Conservation (phyloP, 2,888 invertebrate genomes). For the Onchidella celtica region DNA sequence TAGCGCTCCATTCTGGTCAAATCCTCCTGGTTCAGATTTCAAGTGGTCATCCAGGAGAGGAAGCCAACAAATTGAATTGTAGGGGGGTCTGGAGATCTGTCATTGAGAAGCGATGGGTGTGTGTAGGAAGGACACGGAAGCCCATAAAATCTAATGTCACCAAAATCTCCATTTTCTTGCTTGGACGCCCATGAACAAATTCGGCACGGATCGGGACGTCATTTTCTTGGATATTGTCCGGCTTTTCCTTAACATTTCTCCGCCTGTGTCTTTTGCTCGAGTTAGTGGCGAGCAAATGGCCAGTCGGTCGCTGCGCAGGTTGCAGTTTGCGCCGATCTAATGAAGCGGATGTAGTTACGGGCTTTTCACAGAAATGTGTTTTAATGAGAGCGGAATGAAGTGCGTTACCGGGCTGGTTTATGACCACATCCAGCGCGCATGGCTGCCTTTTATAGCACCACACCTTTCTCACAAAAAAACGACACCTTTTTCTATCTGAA, state of each 20-base stretch:
- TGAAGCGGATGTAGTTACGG: too few relatives aligned
- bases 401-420: neutral
- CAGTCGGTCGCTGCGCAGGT: neutral
- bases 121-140: too few relatives aligned
- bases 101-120: neutral
- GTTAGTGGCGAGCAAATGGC: too few relatives aligned
- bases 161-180: neutral
- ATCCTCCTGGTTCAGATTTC: neutral
- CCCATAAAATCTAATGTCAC: slow-evolving; percentile 11
- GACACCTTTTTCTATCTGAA: neutral
- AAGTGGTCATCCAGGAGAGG: neutral
- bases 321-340: neutral
- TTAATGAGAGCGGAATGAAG: neutral
- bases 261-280: too few relatives aligned
- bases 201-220: neutral
- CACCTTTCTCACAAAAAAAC: neutral
- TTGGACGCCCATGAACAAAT: neutral
- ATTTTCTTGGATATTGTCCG: too few relatives aligned
- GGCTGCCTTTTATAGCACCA: neutral
- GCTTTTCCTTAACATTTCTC: too few relatives aligned
- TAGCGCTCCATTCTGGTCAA: neutral
- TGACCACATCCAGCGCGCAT: neutral
- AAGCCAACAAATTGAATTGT: neutral
- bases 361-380: neutral
- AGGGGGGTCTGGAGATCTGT: neutral